These are phyloP conservation scores for Cephus pygmeus DNA, from an alignment of 2,888 invertebrate species.

Conservation along the genomic window DNA sequence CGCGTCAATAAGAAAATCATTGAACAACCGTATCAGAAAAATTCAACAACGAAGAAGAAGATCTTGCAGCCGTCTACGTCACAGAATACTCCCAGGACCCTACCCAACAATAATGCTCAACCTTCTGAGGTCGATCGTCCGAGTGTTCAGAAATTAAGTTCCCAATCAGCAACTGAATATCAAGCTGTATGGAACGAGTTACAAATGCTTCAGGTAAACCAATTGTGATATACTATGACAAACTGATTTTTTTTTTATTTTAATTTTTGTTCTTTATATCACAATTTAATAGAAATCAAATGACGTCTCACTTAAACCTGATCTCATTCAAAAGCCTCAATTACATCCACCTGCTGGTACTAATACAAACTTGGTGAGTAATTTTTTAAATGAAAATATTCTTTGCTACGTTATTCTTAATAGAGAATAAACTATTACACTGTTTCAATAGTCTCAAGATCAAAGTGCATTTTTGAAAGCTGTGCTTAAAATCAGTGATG, in stretches of 20 bases:
- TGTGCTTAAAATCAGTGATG: constrained; percentile 58
- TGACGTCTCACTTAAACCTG: not conserved
- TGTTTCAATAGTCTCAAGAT: constrained; percentile 48
- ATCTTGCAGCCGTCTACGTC: not conserved
- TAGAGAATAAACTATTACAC: not conserved
- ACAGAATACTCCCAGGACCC: not conserved
- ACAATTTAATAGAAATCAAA: constrained; percentile 4
- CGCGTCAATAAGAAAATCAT: constrained; percentile 32
- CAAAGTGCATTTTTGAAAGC: constrained; percentile 62
- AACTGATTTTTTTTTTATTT: not conserved
- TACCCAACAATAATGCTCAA: not conserved
- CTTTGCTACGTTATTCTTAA: not conserved
- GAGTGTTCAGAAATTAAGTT: not conserved
- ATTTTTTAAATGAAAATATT: not conserved
- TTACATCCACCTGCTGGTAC: not conserved
- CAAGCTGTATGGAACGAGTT: constrained; percentile 63
- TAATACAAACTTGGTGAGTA: not conserved
- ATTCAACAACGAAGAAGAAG: constrained; percentile 8
- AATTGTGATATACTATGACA: not conserved
- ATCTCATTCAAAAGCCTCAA: not conserved
- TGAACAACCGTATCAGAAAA: constrained; percentile 16
- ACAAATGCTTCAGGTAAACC: constrained; percentile 47
- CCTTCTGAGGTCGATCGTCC: not conserved
- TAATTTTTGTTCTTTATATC: not conserved
- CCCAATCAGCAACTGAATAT: constrained; percentile 48